A percentile compares a stretch with the other conserved stretches of the same genome.
phyloP scores from a whole-genome alignment of 2,888 invertebrate species.

The Diaperis boleti region DNA sequence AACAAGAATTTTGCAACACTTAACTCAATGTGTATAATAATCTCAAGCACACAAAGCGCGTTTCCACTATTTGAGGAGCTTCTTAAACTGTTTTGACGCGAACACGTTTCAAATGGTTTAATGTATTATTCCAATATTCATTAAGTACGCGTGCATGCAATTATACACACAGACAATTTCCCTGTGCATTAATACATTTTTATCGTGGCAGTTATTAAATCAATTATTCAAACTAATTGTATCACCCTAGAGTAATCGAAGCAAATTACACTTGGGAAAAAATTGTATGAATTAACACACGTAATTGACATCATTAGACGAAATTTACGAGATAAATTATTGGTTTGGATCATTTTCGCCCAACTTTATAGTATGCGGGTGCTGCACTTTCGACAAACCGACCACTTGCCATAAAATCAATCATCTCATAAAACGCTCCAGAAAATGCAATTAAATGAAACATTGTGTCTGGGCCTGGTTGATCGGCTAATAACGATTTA shows the following conservation, averaged over 20 bases:
- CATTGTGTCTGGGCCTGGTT: neutral
- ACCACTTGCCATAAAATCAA: constrained; percentile 3
- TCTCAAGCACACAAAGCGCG: constrained; percentile 9
- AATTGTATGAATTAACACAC: neutral
- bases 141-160: neutral
- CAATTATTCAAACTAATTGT: constrained; percentile 16
- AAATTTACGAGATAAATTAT: constrained; percentile 1
- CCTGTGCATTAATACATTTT: neutral
- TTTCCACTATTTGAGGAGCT: constrained; percentile 6
- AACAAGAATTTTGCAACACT: constrained; percentile 19
- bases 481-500: neutral
- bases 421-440: neutral
- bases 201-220: constrained; percentile 5
- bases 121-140: neutral
- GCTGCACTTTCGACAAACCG: neutral
- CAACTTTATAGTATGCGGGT: constrained; percentile 1
- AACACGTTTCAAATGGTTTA: constrained; percentile 2
- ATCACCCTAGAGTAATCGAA: constrained; percentile 2
- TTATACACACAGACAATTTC: constrained; percentile 4
- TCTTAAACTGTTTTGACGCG: neutral
- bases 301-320: constrained; percentile 3
- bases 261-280: constrained; percentile 1
- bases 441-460: neutral
- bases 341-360: neutral
- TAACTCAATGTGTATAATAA: constrained; percentile 14